A percentile compares a stretch with the other conserved stretches of the same genome.
Conservation (phyloP, 2,797 vertebrate genomes). For the Urocyon cinereoargenteus region DNA sequence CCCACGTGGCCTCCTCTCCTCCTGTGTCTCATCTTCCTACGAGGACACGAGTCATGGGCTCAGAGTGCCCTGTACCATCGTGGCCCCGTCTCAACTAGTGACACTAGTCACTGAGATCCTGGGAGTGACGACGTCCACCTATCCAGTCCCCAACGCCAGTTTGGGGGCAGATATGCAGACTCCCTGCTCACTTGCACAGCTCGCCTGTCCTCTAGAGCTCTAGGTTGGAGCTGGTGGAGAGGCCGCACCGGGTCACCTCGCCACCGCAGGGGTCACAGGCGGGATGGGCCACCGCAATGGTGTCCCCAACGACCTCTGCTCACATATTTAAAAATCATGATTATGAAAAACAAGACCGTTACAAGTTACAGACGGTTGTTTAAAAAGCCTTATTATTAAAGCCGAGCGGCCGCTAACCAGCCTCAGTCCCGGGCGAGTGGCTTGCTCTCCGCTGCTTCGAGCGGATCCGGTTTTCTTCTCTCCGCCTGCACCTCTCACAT, state of each 20-base stretch:
- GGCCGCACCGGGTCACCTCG: not conserved
- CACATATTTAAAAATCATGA: not conserved
- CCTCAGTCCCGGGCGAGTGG: not conserved
- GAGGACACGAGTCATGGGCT: not conserved
- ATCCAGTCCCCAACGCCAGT: not conserved
- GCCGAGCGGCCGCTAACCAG: not conserved
- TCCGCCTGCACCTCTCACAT: fast-evolving
- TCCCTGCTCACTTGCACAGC: not conserved
- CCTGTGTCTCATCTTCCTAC: not conserved
- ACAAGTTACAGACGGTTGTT: not conserved
- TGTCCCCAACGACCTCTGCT: not conserved
- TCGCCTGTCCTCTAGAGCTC: too few relatives aligned
- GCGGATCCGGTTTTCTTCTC: not conserved
- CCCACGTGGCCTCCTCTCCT: not conserved
- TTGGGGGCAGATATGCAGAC: not conserved
- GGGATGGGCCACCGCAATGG: fast-evolving
- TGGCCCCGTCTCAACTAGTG: not conserved
- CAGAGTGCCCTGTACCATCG: not conserved
- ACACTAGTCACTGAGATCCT: not conserved
- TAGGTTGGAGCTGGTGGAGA: not conserved
- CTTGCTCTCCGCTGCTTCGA: not conserved
- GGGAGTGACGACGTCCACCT: not conserved
- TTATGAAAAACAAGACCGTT: not conserved
- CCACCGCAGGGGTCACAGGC: not conserved
- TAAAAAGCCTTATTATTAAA: not conserved